Evolutionary conservation across 2,113 vertebrate species (phyloP), one percentile per base, ranked within the genome.

Genomic region (Nematolebias whitei): DNA sequence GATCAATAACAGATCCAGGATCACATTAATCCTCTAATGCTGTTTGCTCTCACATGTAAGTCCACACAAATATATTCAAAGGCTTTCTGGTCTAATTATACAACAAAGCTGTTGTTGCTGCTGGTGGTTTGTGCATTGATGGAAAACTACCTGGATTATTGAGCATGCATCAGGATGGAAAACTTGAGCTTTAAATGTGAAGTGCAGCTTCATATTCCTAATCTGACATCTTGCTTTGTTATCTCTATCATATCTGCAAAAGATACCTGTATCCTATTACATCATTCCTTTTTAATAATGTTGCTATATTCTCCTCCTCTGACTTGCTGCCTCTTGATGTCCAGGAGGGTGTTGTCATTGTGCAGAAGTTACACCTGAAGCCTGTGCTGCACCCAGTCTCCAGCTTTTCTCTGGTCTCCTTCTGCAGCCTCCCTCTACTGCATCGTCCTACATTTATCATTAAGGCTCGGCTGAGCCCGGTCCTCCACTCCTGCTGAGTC

Each of bases 401-500:
- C 43, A 45, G 35, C 41, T 65, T 73, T 74, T 57, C 43, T 62
- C 64, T 66, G 29, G 24, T 63, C 32, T 61, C 15, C 45, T 66
- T 35, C 56, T 45, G 52, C 69, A 10, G 22, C 6, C 40, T 44
- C 24, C 60, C 72, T 54, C 67, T 75, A 71, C 56, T 59, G 43
- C 54, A 63, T 50, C 35, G 62, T 52, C 74, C 66, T 78, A 60
- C 55, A 58, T 86, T 67, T 59, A 80, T 85, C 84, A 77, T 74
- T 53, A 39, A 66, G 47, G 39, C 24, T 47, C 63, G 74, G 23
- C 59, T 75, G 61, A 39, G 50, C 78, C n/a, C 12, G 35, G 38
- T 51, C n/a, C n/a, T n/a, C n/a, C n/a, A n/a, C n/a, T 80, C 32
- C 54, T 88, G 88, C 90, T 91, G 87, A 90, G 59, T 89, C 86